A percentile compares a stretch with the other conserved stretches of the same genome.
Evolutionary conservation across 92 coral and sea anemone species (phyloP).

Genomic region (Montipora capitata): DNA sequence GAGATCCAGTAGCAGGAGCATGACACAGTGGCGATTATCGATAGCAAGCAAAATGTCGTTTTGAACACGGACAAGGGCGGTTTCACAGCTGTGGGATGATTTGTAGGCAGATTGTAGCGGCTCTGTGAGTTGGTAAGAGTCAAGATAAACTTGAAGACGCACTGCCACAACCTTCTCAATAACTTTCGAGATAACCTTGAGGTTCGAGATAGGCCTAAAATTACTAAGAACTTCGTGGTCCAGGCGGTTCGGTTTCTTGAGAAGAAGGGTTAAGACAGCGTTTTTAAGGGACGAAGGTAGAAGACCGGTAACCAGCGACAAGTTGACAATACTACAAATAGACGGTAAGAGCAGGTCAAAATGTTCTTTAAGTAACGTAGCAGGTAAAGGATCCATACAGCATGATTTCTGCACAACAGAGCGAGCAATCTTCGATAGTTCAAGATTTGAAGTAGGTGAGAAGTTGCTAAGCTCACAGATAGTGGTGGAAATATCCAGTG

Average conservation of each 20-base stretch:
- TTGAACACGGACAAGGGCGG: too few species aligned
- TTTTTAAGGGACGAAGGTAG: constrained; percentile 49
- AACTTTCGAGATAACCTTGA: too few species aligned
- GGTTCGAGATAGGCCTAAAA: too few species aligned
- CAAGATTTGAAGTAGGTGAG: neutral
- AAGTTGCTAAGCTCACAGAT: constrained; percentile 23
- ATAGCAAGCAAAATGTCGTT: too few species aligned
- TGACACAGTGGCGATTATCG: too few species aligned
- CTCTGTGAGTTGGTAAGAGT: too few species aligned
- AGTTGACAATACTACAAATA: constrained; percentile 47
- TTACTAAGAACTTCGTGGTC: too few species aligned
- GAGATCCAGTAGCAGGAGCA: too few species aligned
- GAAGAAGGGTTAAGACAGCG: constrained; percentile 45
- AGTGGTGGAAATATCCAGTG: neutral
- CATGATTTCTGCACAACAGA: constrained; percentile 35
- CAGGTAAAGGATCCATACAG: constrained; percentile 68
- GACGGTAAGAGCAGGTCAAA: constrained; percentile 22
- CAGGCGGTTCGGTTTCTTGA: constrained; percentile 70
- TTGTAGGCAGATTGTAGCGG: too few species aligned
- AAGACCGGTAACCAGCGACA: constrained; percentile 48
- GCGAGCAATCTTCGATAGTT: constrained; percentile 29
- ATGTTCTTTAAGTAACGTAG: constrained; percentile 26
- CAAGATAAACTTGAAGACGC: too few species aligned
- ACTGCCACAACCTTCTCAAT: too few species aligned
- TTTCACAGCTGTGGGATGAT: too few species aligned